phyloP scores from a whole-genome alignment of 1,140 invertebrate species.

The Hycleus phaleratus region DNA sequence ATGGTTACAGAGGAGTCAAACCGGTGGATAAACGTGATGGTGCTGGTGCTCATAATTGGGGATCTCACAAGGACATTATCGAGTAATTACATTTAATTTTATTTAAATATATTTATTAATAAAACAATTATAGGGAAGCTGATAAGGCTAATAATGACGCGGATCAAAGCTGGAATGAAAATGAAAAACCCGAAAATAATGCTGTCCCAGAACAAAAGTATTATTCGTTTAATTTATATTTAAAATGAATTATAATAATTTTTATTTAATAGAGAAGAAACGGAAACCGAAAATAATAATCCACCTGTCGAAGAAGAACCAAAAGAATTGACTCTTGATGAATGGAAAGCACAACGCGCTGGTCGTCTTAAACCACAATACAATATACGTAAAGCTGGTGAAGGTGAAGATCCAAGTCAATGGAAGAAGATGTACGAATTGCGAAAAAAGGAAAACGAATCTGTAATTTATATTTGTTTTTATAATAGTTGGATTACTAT shows the following conservation, averaged over 20 bases:
- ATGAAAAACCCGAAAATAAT: slow-evolving; percentile 44
- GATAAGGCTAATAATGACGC: slow-evolving; percentile 31
- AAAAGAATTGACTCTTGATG: slow-evolving; percentile 77
- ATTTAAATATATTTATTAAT: too few relatives aligned
- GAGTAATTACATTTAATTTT: slow-evolving; percentile 47
- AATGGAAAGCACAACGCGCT: slow-evolving; percentile 75
- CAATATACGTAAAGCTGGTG: slow-evolving; percentile 84
- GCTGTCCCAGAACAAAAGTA: slow-evolving; percentile 35
- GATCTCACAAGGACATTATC: slow-evolving; percentile 84
- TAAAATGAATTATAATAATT: not conserved
- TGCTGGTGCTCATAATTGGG: slow-evolving; percentile 92
- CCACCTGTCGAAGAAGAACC: slow-evolving; percentile 63
- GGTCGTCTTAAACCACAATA: slow-evolving; percentile 72
- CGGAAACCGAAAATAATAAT: slow-evolving; percentile 43
- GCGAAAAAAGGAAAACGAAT: slow-evolving; percentile 69
- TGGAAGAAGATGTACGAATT: slow-evolving; percentile 89
- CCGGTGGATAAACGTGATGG: slow-evolving; percentile 90
- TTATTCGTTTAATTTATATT: slow-evolving; percentile 1
- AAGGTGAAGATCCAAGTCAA: slow-evolving; percentile 82
- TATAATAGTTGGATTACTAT: not conserved
- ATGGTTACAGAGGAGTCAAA: slow-evolving; percentile 76
- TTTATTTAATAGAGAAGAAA: slow-evolving; percentile 36
- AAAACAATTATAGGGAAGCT: slow-evolving; percentile 28
- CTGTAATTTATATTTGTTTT: not conserved
- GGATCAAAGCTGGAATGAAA: slow-evolving; percentile 40